Conservation (phyloP, 2,888 invertebrate genomes). For the Cheiracanthium punctorium region DNA sequence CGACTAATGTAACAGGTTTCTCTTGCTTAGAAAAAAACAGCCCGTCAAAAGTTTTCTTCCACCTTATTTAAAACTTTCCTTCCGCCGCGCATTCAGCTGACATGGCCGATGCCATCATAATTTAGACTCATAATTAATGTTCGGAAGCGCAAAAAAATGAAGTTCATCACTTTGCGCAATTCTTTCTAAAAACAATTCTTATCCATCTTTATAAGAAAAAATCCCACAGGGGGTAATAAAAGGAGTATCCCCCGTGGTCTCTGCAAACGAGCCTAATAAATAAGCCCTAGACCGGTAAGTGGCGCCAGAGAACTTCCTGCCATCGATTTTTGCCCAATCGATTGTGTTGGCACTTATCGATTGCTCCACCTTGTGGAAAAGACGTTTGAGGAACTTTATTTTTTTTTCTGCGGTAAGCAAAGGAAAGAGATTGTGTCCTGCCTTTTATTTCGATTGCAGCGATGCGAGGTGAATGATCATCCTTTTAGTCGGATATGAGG, state of each 20-base stretch:
- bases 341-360: conserved; percentile 63
- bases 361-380: conserved; percentile 36
- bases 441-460: neutral
- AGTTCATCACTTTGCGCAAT: too few relatives aligned
- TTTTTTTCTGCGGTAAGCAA: neutral
- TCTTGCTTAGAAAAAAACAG: too few relatives aligned
- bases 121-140: too few relatives aligned
- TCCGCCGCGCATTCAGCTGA: too few relatives aligned
- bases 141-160: too few relatives aligned
- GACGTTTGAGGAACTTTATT: neutral
- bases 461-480: neutral
- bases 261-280: conserved; percentile 63
- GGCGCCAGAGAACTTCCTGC: conserved; percentile 56
- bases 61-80: too few relatives aligned
- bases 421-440: neutral
- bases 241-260: conserved; percentile 37
- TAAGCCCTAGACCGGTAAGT: conserved; percentile 67
- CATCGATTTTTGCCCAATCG: conserved; percentile 60
- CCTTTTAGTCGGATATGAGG: neutral
- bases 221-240: conserved; percentile 31
- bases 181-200: neutral
- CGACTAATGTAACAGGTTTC: too few relatives aligned
- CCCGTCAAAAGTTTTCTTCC: too few relatives aligned
- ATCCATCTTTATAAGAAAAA: conserved; percentile 24
- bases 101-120: too few relatives aligned